Conservation (phyloP, 2,113 vertebrate genomes). For the Spilogale gracilis region DNA sequence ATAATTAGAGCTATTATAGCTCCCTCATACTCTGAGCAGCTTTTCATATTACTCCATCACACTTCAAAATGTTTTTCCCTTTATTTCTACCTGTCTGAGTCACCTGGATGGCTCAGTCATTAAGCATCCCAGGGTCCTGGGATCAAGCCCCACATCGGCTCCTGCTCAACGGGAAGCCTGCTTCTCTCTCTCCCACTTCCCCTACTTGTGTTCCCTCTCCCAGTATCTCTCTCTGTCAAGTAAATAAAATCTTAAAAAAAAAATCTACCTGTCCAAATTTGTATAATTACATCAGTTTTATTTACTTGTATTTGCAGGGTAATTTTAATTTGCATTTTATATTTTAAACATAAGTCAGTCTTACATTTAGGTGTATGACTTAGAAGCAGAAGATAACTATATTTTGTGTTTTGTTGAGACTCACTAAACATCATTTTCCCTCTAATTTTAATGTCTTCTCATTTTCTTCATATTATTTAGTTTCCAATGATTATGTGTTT, state of each 20-base stretch:
- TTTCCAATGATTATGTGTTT: not conserved
- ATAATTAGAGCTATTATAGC: not conserved
- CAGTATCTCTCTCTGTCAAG: no score
- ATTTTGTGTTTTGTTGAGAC: not conserved
- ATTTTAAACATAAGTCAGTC: not conserved
- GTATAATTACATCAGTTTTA: not conserved
- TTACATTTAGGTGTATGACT: not conserved
- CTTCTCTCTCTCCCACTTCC: no score
- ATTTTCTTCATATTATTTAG: not conserved
- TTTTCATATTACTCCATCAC: not conserved
- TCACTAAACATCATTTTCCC: not conserved
- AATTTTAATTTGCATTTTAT: constrained; percentile 3
- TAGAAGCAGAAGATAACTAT: not conserved
- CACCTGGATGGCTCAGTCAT: no score
- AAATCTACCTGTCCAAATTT: not conserved
- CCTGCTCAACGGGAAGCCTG: no score
- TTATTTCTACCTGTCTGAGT: not conserved
- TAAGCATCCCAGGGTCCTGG: no score
- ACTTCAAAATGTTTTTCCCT: not conserved
- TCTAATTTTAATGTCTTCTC: not conserved
- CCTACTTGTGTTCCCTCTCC: no score
- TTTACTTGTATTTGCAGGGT: not conserved
- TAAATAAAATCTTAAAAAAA: not conserved
- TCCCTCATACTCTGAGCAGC: not conserved
- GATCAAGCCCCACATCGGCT: no score